Conservation (phyloP, 2,888 invertebrate species). For the Hydraecia micacea region DNA sequence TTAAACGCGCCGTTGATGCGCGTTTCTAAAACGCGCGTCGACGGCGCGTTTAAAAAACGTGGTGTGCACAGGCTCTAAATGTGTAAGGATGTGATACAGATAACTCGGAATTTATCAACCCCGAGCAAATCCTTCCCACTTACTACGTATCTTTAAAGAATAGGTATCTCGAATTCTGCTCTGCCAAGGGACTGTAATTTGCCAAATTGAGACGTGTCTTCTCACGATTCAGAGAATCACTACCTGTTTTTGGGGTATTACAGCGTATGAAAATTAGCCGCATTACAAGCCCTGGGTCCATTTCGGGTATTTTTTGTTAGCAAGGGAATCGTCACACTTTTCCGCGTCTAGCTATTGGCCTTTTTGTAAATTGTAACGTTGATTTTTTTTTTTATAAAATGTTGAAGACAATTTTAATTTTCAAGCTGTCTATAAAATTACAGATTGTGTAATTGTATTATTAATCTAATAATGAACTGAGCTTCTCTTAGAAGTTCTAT, state of each 20-base stretch:
- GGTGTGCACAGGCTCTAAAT: too few species aligned
- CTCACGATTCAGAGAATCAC: slow-evolving; percentile 34
- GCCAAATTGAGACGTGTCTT: slow-evolving; percentile 63
- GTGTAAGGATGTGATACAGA: slow-evolving; percentile 22
- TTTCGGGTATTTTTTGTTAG: slow-evolving; percentile 21
- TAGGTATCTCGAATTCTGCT: slow-evolving; percentile 42
- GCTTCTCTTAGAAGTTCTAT: neutral
- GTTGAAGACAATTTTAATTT: neutral
- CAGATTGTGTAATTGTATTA: neutral
- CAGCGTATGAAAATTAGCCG: slow-evolving; percentile 46
- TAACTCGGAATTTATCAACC: slow-evolving; percentile 38
- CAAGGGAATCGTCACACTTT: slow-evolving; percentile 10
- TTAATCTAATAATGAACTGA: too few species aligned
- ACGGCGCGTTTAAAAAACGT: too few species aligned
- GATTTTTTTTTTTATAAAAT: neutral
- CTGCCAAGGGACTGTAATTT: slow-evolving; percentile 60
- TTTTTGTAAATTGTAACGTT: neutral
- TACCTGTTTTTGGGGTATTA: slow-evolving; percentile 37
- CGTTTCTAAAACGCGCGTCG: too few species aligned
- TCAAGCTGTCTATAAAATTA: neutral
- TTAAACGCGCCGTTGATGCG: too few species aligned
- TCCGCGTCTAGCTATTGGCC: neutral
- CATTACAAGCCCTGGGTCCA: slow-evolving; percentile 35
- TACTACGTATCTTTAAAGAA: slow-evolving; percentile 45
- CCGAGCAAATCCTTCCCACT: slow-evolving; percentile 37